A percentile compares a stretch with the other conserved stretches of the same genome.
These are phyloP conservation scores for Candoia aspera DNA, from an alignment of 2,113 vertebrate genomes.

Conservation along the genomic window DNA sequence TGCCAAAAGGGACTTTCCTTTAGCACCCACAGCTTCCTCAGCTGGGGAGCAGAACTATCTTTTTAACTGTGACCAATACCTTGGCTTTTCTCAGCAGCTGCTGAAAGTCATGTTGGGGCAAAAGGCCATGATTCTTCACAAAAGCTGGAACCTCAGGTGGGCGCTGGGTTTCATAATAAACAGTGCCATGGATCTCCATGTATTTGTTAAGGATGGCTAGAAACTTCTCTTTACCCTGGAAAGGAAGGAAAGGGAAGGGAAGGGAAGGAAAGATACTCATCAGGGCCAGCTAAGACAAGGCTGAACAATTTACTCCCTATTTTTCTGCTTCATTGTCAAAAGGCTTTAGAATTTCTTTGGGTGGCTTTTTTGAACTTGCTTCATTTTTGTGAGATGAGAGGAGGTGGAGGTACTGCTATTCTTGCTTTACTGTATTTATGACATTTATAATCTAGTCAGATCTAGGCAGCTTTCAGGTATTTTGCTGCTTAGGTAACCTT, in stretches of 20 bases:
- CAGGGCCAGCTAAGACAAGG: background rate
- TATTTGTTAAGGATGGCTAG: constrained; percentile 87
- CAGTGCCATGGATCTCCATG: constrained; percentile 97
- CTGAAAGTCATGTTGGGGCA: constrained; percentile 94
- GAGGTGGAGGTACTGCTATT: background rate
- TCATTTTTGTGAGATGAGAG: too few species aligned
- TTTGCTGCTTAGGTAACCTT: background rate
- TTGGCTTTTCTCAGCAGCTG: constrained; percentile 93
- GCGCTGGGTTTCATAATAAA: constrained; percentile 92
- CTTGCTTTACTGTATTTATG: background rate
- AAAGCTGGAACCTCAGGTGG: constrained; percentile 93
- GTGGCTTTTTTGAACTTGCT: background rate
- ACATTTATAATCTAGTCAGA: background rate
- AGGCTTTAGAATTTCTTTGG: background rate
- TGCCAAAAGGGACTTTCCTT: background rate
- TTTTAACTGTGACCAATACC: constrained; percentile 59
- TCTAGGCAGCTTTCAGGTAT: background rate
- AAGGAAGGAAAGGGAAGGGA: constrained; percentile 7
- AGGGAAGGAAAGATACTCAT: background rate
- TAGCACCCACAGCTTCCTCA: background rate
- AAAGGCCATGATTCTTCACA: constrained; percentile 93
- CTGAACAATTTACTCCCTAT: background rate
- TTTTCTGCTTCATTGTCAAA: background rate
- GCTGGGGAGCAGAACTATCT: background rate
- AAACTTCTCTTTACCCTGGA: constrained; percentile 91